A percentile compares a stretch with the other conserved stretches of the same genome.
phyloP scores from a whole-genome alignment of 1,140 invertebrate genomes.

The Drosophila micromelanica region DNA sequence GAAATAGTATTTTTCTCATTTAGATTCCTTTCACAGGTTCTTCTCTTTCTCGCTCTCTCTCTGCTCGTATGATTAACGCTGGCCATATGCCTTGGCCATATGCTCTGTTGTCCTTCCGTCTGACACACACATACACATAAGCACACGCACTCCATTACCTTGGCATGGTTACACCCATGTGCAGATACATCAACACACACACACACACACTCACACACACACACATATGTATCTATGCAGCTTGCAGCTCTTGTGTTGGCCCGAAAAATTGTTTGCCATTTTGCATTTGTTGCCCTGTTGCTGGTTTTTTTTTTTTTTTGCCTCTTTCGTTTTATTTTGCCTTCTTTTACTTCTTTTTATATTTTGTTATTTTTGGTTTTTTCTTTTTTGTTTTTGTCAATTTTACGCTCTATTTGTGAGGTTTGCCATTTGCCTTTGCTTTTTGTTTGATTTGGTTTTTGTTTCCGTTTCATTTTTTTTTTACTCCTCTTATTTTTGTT shows the following conservation, averaged over 20 bases:
- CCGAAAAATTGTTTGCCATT: slow-evolving; percentile 49
- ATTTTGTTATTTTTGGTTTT: slow-evolving; percentile 26
- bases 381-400: slow-evolving; percentile 66
- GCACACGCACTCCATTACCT: slow-evolving; percentile 9
- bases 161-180: slow-evolving; percentile 11
- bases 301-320: no score
- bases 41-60: neutral
- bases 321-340: slow-evolving; percentile 15
- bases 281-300: slow-evolving; percentile 46
- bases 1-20: neutral
- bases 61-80: slow-evolving; percentile 8
- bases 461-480: slow-evolving; percentile 28
- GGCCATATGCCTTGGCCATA: slow-evolving; percentile 41
- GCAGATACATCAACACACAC: slow-evolving; percentile 10
- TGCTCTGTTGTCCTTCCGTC: slow-evolving; percentile 35
- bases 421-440: slow-evolving; percentile 77
- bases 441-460: slow-evolving; percentile 42
- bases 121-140: slow-evolving; percentile 7
- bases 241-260: slow-evolving; percentile 25
- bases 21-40: neutral
- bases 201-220: slow-evolving; percentile 8
- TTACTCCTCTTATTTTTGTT: slow-evolving; percentile 6
- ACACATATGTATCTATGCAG: slow-evolving; percentile 34
- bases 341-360: slow-evolving; percentile 19
- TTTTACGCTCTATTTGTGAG: slow-evolving; percentile 80